Evolutionary conservation across 2,888 invertebrate species (phyloP), one percentile per base, ranked within the genome.

Genomic region (Plagiodera versicolora): DNA sequence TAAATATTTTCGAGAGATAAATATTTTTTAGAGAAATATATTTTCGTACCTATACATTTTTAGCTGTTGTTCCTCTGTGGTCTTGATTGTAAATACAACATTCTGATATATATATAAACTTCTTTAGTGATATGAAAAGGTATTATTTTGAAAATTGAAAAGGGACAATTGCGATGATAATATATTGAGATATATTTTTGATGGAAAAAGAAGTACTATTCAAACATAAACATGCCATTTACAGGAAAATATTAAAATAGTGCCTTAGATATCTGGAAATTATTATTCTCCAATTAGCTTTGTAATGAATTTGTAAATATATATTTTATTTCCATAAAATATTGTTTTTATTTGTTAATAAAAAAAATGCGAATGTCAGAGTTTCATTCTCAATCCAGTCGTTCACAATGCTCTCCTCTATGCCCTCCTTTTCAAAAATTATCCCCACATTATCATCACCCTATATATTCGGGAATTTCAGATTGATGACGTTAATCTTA

Each of bases 291-390:
- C 54, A 61, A 53, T 56, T 66, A 58, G 51, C 63, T 64, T 58
- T 64, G 58, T 64, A 60, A 60, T 63, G 58, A 56, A 58, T 61
- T 63, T 67, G 61, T 61, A 63, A 54, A 63, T 63, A 53, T 44
- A 63, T 66, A 66, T 65, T 67, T 64, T 68, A 70, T 69, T 65
- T 66, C 66, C 66, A 67, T 69, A 67, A 67, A 67, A 69, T 71
- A 71, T 68, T 71, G 24, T 69, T 71, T 68, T 67, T 68, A 69
- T 67, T 68, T 71, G 71, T 71, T 71, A 71, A 71, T 71, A 71
- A 71, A 70, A 71, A 64, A 58, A 63, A 66, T 64, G 55, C 63
- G 51, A 66, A 67, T 66, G 63, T 49, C 20, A n/a, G 16, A 14
- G 35, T 48, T 56, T 32, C 30, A 19, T 32, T 14, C 32, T 11